Evolutionary conservation across 2,888 invertebrate genomes (phyloP).

Genomic region (Cremastobaeus sp.): DNA sequence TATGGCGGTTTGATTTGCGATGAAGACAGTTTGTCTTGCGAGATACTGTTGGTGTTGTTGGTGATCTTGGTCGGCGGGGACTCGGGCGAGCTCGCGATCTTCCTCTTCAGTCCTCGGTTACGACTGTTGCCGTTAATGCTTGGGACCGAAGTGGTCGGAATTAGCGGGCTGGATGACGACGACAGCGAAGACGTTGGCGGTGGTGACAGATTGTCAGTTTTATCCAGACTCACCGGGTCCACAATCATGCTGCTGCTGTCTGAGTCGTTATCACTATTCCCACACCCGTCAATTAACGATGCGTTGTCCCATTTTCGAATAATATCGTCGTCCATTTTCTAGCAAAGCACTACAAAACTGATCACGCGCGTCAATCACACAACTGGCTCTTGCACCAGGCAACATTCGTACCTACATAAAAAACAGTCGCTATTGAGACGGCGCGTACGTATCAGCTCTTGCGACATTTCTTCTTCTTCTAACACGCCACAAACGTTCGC

Average conservation of each 20-base stretch:
- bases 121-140: conserved; percentile 42
- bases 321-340: conserved; percentile 66
- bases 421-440: conserved; percentile 25
- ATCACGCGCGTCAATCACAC: conserved; percentile 40
- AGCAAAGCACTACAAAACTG: conserved; percentile 20
- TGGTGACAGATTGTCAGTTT: conserved; percentile 68
- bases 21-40: conserved; percentile 72
- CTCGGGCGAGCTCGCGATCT: conserved; percentile 1
- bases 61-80: conserved; percentile 22
- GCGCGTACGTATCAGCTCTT: conserved; percentile 53
- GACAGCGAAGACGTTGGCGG: conserved; percentile 67
- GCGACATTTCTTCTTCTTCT: conserved; percentile 64
- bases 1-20: conserved; percentile 96
- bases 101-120: conserved; percentile 67
- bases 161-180: conserved; percentile 69
- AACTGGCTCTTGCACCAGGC: conserved; percentile 3
- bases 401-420: conserved; percentile 11
- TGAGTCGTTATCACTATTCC: conserved; percentile 76
- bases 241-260: conserved; percentile 77
- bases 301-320: no score
- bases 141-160: conserved; percentile 57
- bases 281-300: conserved; percentile 75
- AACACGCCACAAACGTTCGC: conserved; percentile 54
- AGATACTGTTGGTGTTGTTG: conserved; percentile 55
- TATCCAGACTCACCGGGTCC: conserved; percentile 76